Percentiles rank a stretch among this genome's conserved stretches.
Evolutionary conservation across 2,113 vertebrate species (phyloP).

Genomic region (Petrocephalus zakoni): DNA sequence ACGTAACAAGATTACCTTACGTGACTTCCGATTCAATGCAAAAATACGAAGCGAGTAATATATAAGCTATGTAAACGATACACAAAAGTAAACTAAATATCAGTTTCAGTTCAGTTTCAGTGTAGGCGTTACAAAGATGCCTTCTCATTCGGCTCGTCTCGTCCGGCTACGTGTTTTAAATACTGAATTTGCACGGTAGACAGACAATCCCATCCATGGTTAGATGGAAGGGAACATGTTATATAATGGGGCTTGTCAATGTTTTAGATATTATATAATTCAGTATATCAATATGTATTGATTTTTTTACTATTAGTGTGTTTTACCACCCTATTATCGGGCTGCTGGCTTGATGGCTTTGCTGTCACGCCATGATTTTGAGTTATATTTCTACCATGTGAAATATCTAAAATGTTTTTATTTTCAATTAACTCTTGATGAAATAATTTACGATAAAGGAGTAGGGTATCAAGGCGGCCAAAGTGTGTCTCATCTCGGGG

Average conservation of each 20-base stretch:
- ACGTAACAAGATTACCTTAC: not conserved
- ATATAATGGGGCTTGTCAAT: not conserved
- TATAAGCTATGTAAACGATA: not conserved
- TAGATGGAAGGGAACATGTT: not conserved
- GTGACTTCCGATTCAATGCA: not conserved
- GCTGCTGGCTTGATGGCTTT: not conserved
- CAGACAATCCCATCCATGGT: not conserved
- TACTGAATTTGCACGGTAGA: not conserved
- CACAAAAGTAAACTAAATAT: not conserved
- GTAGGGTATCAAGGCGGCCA: not conserved
- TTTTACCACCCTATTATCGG: not conserved
- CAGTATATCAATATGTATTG: not conserved
- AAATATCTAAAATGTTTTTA: not conserved
- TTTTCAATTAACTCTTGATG: not conserved
- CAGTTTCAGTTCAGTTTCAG: too few species aligned
- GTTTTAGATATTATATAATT: slow-evolving; percentile 2
- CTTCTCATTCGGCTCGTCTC: not conserved
- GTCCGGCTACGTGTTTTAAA: not conserved
- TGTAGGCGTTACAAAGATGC: not conserved
- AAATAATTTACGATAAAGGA: not conserved
- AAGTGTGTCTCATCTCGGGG: not conserved
- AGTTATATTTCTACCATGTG: not conserved
- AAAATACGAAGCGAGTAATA: not conserved
- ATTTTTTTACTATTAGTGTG: not conserved
- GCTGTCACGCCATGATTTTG: not conserved